A percentile compares a stretch with the other conserved stretches of the same genome.
Conservation (phyloP, 2,113 vertebrate genomes). For the Lethenteron reissneri region DNA sequence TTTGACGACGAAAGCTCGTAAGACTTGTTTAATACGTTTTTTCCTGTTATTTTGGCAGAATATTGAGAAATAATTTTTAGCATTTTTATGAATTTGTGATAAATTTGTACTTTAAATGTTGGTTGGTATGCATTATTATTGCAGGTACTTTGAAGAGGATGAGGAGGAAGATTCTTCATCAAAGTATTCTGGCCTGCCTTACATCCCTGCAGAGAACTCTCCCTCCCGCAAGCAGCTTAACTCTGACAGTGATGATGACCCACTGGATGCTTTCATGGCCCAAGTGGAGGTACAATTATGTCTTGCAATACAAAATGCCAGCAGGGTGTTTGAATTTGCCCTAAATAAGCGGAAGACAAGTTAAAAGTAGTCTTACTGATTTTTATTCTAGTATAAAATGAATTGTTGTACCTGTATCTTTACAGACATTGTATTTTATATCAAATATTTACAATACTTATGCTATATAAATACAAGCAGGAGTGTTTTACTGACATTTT, state of each 20-base stretch:
- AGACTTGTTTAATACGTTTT: constrained; percentile 17
- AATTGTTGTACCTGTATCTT: constrained; percentile 6
- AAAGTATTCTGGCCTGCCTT: constrained; percentile 50
- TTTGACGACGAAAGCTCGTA: constrained; percentile 94
- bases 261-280: constrained; percentile 92
- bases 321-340: too few species aligned
- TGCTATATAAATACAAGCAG: too few species aligned
- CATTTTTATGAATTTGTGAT: not conserved
- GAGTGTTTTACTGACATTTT: too few species aligned
- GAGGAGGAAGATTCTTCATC: constrained; percentile 50
- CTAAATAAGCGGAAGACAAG: not conserved
- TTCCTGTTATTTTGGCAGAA: constrained; percentile 7
- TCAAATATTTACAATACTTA: too few species aligned
- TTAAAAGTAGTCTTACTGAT: constrained; percentile 3
- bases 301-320: too few species aligned
- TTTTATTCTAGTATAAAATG: not conserved
- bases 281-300: constrained; percentile 60
- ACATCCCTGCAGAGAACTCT: constrained; percentile 93
- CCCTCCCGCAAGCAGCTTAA: constrained; percentile 79
- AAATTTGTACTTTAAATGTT: not conserved
- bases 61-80: not conserved
- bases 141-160: constrained; percentile 92
- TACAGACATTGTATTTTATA: too few species aligned
- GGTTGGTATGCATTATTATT: not conserved
- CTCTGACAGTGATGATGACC: constrained; percentile 91